Percentiles rank a stretch among this genome's conserved stretches.
Conservation (phyloP, 2,888 invertebrate species). For the Laothoe populi region DNA sequence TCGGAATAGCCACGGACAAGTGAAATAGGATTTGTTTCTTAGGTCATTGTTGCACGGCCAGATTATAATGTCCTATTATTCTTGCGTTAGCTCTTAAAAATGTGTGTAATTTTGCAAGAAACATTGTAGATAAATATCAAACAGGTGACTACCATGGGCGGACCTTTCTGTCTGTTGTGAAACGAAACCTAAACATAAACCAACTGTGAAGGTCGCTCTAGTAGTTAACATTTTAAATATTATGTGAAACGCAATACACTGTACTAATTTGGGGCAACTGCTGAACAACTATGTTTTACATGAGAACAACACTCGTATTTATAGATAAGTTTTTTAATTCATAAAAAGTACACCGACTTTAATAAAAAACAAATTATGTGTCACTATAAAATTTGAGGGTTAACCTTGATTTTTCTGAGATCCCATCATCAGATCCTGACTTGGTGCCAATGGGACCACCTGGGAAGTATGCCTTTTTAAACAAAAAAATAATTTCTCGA, state of each 20-base stretch:
- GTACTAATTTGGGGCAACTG: neutral
- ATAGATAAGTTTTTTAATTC: too few species aligned
- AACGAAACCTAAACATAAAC: constrained; percentile 18
- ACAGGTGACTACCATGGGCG: constrained; percentile 24
- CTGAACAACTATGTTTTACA: neutral
- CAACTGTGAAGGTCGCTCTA: constrained; percentile 6
- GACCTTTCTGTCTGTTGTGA: constrained; percentile 28
- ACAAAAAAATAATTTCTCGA: too few species aligned
- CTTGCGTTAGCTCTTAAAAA: neutral
- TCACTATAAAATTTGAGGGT: too few species aligned
- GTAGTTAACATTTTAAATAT: constrained; percentile 25
- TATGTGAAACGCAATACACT: constrained; percentile 20
- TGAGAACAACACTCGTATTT: too few species aligned
- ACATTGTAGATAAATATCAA: constrained; percentile 15
- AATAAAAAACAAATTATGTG: too few species aligned
- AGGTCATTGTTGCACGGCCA: neutral
- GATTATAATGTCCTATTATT: neutral
- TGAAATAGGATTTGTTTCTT: neutral
- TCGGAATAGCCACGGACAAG: too few species aligned
- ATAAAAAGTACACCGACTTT: too few species aligned
- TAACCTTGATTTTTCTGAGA: too few species aligned
- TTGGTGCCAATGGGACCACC: too few species aligned
- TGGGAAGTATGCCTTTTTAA: too few species aligned
- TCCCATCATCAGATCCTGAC: too few species aligned
- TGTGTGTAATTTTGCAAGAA: constrained; percentile 1